Evolutionary conservation across 2,888 invertebrate genomes (phyloP).

Genomic region (Lumbricus terrestris): DNA sequence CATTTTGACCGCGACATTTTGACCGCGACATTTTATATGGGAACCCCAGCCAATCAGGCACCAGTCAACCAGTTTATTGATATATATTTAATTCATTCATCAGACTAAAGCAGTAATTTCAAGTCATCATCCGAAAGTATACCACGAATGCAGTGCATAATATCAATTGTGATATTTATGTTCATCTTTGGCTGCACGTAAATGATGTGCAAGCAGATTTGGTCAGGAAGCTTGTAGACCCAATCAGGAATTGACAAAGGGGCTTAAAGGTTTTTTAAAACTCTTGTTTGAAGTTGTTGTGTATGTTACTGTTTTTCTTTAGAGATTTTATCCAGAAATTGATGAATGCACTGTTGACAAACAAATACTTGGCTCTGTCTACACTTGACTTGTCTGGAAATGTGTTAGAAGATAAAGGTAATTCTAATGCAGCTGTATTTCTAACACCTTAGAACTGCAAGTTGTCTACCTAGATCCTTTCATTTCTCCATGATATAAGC

Average conservation of each 20-base stretch:
- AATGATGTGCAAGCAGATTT: background rate
- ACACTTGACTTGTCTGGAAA: background rate
- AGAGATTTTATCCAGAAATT: constrained; percentile 8
- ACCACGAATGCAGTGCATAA: too few species aligned
- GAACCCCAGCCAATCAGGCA: too few species aligned
- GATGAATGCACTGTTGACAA: background rate
- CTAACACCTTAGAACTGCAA: background rate
- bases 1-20: too few species aligned
- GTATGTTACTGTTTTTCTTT: background rate
- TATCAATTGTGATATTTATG: too few species aligned
- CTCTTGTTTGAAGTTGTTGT: background rate
- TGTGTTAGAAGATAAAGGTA: background rate
- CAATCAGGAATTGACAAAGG: background rate
- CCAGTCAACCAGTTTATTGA: background rate
- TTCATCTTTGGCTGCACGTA: background rate
- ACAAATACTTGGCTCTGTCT: background rate
- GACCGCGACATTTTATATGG: too few species aligned
- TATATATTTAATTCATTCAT: too few species aligned
- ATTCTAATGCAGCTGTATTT: background rate
- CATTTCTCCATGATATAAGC: too few species aligned
- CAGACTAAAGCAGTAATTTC: too few species aligned
- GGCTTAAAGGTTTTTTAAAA: background rate
- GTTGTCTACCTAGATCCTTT: background rate
- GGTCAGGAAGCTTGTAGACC: background rate
- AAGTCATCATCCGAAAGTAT: too few species aligned